Evolutionary conservation across 2,797 vertebrate species (phyloP).

Genomic region (Rhinella marina): DNA sequence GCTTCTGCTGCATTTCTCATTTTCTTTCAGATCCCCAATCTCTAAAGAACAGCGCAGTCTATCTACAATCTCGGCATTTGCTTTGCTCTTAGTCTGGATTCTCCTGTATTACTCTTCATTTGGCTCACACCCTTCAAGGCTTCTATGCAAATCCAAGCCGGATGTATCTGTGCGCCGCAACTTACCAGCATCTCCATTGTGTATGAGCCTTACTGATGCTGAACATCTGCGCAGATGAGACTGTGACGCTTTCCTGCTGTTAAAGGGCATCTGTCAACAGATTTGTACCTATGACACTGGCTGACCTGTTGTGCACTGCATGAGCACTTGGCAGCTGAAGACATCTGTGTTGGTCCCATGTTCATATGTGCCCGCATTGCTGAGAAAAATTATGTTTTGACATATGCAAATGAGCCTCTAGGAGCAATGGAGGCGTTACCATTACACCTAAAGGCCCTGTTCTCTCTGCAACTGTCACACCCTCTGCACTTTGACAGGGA

Average conservation of each 20-base stretch:
- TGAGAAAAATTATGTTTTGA: no score
- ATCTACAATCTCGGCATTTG: conserved; percentile 20
- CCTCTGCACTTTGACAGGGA: no score
- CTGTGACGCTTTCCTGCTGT: background rate
- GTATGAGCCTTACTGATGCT: background rate
- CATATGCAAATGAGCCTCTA: no score
- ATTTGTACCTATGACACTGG: no score
- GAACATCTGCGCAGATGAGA: background rate
- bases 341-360: no score
- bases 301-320: no score
- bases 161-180: background rate
- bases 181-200: background rate
- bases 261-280: no score
- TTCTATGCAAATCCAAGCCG: background rate
- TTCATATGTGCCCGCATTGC: no score
- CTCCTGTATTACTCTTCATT: background rate
- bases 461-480: no score
- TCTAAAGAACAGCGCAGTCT: conserved; percentile 36
- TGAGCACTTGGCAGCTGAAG: no score
- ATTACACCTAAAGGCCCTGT: no score
- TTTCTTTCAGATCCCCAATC: conserved; percentile 49
- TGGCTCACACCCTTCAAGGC: background rate
- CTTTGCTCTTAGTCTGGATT: background rate
- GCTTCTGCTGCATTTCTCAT: conserved; percentile 40
- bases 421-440: no score